Conservation (phyloP, 2,888 invertebrate species). For the Calliphora vomitoria region DNA sequence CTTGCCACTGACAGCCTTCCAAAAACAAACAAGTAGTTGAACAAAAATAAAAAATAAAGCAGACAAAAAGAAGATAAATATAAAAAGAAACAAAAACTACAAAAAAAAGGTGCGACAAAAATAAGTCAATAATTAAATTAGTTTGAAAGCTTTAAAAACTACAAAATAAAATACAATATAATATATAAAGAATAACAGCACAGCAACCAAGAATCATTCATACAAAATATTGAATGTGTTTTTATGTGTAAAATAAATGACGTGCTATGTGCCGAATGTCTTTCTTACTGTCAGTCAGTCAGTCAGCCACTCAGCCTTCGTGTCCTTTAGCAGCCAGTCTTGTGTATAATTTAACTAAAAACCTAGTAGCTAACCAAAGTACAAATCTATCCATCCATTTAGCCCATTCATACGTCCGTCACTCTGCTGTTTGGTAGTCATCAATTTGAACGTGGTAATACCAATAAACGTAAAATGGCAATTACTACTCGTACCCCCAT, state of each 20-base stretch:
- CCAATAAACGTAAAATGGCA: slow-evolving; percentile 32
- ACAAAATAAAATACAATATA: slow-evolving; percentile 22
- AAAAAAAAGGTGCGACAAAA: slow-evolving; percentile 59
- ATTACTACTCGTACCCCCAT: slow-evolving; percentile 1
- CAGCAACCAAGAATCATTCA: slow-evolving; percentile 11
- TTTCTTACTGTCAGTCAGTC: neutral
- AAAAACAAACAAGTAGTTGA: slow-evolving; percentile 8
- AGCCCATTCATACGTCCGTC: slow-evolving; percentile 5
- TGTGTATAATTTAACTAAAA: neutral
- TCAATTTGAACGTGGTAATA: slow-evolving; percentile 30
- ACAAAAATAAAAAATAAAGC: neutral
- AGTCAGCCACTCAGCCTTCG: neutral
- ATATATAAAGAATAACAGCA: neutral
- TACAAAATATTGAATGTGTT: slow-evolving; percentile 36
- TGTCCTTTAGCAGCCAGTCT: slow-evolving; percentile 6
- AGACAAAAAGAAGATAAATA: slow-evolving; percentile 18
- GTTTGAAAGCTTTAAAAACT: slow-evolving; percentile 59
- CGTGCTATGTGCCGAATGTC: slow-evolving; percentile 32
- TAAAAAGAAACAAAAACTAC: slow-evolving; percentile 6
- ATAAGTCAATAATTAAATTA: slow-evolving; percentile 73
- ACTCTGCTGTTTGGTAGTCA: slow-evolving; percentile 18
- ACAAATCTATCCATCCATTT: slow-evolving; percentile 8
- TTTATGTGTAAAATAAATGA: slow-evolving; percentile 26
- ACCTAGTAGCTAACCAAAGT: neutral
- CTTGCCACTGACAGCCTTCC: neutral